Evolutionary conservation across 2,113 vertebrate species (phyloP).

Genomic region (Arizona elegans): DNA sequence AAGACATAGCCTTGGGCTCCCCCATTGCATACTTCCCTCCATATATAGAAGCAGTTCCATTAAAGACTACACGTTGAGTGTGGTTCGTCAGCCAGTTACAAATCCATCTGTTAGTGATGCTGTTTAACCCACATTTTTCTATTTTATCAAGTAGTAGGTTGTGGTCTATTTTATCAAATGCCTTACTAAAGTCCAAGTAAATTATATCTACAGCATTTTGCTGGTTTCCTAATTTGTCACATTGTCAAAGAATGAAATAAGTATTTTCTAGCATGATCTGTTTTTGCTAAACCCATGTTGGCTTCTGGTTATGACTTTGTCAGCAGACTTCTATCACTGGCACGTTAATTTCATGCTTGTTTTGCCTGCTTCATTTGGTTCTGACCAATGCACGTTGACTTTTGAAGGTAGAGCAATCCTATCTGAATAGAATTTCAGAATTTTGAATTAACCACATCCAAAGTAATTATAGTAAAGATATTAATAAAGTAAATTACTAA

Average conservation of each 20-base stretch:
- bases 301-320: neutral
- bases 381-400: neutral
- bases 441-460: neutral
- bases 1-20: neutral
- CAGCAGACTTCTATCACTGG: neutral
- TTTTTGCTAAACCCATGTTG: neutral
- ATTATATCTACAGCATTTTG: neutral
- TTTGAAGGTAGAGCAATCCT: neutral
- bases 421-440: neutral
- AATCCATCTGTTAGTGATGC: neutral
- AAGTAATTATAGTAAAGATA: no score
- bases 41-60: neutral
- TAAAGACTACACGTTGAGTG: neutral
- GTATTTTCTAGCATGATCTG: neutral
- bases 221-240: no score
- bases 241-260: neutral
- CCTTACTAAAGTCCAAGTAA: neutral
- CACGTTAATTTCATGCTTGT: neutral
- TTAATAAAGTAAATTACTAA: no score
- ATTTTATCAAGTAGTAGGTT: neutral
- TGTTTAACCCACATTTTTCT: neutral
- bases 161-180: neutral
- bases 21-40: neutral
- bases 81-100: neutral
- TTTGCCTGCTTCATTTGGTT: neutral